Evolutionary conservation across 2,113 vertebrate genomes (phyloP).

Genomic region (Tonatia bakeri): DNA sequence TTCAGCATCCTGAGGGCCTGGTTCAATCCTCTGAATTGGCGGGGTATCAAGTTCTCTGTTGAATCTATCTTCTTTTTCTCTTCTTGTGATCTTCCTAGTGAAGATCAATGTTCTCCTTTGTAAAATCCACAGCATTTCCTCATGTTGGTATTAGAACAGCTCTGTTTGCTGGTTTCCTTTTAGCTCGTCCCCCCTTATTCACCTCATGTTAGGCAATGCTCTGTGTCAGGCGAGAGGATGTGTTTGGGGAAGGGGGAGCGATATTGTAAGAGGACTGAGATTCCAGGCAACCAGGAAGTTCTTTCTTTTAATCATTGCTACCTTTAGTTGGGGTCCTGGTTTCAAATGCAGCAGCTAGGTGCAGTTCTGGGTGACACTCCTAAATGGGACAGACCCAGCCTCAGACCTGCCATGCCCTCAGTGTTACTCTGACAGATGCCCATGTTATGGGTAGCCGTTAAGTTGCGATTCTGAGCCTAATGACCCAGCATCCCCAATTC

Average conservation of each 20-base stretch:
- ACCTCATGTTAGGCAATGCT: background rate
- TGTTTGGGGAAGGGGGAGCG: fast-evolving
- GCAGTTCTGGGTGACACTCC: background rate
- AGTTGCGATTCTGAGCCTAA: background rate
- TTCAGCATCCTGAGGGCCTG: slow-evolving; percentile 25
- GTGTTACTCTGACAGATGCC: background rate
- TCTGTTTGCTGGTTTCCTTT: background rate
- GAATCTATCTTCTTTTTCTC: background rate
- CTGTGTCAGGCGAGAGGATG: background rate
- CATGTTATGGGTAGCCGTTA: background rate
- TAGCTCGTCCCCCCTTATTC: background rate
- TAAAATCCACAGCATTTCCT: slow-evolving; percentile 32
- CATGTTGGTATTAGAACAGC: background rate
- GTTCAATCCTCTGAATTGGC: slow-evolving; percentile 34
- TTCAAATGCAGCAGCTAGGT: background rate
- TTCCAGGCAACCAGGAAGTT: background rate
- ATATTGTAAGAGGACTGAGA: background rate
- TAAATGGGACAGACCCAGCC: background rate
- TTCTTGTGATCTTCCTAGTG: slow-evolving; percentile 6
- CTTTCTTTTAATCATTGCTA: background rate
- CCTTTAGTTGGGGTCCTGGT: background rate
- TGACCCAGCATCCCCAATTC: background rate
- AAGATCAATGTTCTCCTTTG: slow-evolving; percentile 8
- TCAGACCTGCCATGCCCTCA: background rate
- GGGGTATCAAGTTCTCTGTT: slow-evolving; percentile 1